These are phyloP conservation scores for Lithodes maja DNA, from an alignment of 2,888 invertebrate species.

Conservation along the genomic window DNA sequence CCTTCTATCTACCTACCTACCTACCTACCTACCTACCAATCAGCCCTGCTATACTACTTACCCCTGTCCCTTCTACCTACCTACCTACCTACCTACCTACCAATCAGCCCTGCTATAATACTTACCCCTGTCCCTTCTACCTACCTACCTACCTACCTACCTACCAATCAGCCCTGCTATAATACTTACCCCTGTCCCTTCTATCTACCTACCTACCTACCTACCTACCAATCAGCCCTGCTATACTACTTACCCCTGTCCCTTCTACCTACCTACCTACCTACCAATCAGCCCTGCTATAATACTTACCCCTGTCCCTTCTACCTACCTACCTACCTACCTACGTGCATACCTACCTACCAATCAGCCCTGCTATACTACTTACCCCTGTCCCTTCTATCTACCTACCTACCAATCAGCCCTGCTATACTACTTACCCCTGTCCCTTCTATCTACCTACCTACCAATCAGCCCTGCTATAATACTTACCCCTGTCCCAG, in stretches of 20 bases:
- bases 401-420: too few relatives aligned
- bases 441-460: too few relatives aligned
- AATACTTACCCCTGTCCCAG: too few relatives aligned
- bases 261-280: not conserved
- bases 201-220: not conserved
- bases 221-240: not conserved
- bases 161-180: not conserved
- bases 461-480: too few relatives aligned
- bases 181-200: not conserved
- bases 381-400: too few relatives aligned
- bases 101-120: not conserved
- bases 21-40: not conserved
- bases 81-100: not conserved
- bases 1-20: not conserved
- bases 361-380: too few relatives aligned
- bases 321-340: not conserved
- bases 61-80: not conserved
- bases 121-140: not conserved
- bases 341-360: too few relatives aligned
- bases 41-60: not conserved
- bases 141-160: not conserved
- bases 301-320: not conserved
- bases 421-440: too few relatives aligned
- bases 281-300: not conserved
- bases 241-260: not conserved